These are phyloP conservation scores for Steinernema hermaphroditum DNA, from an alignment of 2,888 invertebrate species.

Conservation along the genomic window DNA sequence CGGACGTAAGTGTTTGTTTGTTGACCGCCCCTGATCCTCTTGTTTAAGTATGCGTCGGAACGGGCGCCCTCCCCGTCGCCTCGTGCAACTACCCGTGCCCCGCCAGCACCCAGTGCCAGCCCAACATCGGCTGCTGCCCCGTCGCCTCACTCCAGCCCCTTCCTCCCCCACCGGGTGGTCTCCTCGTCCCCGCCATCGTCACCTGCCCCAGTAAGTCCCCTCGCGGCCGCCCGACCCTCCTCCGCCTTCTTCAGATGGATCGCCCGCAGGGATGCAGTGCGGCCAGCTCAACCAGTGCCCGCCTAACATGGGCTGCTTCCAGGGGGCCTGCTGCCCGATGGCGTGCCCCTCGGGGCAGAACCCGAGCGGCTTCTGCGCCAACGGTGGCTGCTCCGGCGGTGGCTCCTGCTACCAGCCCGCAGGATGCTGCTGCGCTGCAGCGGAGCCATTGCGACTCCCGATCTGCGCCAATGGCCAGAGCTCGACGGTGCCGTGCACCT, in stretches of 20 bases:
- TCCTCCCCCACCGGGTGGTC: neutral
- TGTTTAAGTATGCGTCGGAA: conserved; percentile 52
- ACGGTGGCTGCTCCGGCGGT: conserved; percentile 22
- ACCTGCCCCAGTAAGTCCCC: conserved; percentile 25
- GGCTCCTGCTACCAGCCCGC: conserved; percentile 11
- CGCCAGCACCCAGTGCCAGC: conserved; percentile 49
- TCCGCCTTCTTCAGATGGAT: conserved; percentile 42
- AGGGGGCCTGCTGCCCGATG: conserved; percentile 62
- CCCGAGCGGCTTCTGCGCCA: conserved; percentile 40
- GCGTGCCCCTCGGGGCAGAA: conserved; percentile 52
- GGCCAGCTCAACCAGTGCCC: conserved; percentile 39
- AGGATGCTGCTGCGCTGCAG: conserved; percentile 52
- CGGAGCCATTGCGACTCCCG: conserved; percentile 48
- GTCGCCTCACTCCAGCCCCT: neutral
- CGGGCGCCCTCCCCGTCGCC: conserved; percentile 51
- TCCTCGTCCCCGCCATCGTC: neutral
- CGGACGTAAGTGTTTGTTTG: conserved; percentile 24
- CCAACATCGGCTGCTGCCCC: conserved; percentile 48
- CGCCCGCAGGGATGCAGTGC: conserved; percentile 45
- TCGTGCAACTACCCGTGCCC: conserved; percentile 52
- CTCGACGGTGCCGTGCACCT: conserved; percentile 37
- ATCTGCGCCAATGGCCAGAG: conserved; percentile 55
- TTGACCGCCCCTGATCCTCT: neutral
- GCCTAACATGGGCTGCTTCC: conserved; percentile 53
- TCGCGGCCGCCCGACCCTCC: too few species aligned